Conservation (phyloP, 1,140 invertebrate species). For the Neodiprion virginianus region DNA sequence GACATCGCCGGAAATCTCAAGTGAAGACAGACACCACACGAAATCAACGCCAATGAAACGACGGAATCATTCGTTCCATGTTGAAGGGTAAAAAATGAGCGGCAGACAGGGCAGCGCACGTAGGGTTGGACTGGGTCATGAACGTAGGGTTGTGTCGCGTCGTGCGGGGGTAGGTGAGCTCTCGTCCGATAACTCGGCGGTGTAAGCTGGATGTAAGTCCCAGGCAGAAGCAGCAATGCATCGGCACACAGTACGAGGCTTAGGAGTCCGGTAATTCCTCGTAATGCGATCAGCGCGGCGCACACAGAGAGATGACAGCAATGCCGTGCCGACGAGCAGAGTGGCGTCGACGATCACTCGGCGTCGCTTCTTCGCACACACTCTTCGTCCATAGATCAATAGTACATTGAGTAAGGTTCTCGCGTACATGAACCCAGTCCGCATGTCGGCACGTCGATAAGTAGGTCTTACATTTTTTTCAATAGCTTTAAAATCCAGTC, state of each 20-base stretch:
- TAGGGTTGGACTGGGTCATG: not conserved
- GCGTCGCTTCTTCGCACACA: not conserved
- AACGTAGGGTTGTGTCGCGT: too few species aligned
- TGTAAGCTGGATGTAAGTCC: slow-evolving; percentile 48
- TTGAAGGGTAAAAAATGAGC: too few species aligned
- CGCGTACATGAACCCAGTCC: not conserved
- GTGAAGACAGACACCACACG: not conserved
- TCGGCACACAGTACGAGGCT: slow-evolving; percentile 40
- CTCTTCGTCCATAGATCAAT: not conserved
- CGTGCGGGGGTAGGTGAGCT: not conserved
- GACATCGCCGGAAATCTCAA: too few species aligned
- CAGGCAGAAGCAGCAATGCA: slow-evolving; percentile 32
- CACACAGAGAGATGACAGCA: not conserved
- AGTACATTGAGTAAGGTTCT: not conserved
- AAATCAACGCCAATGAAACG: not conserved
- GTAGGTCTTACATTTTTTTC: not conserved
- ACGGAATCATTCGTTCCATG: too few species aligned
- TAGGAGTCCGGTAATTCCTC: slow-evolving; percentile 54
- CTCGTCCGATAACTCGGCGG: not conserved
- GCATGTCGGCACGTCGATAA: not conserved
- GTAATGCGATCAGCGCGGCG: slow-evolving; percentile 57
- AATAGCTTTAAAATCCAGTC: too few species aligned
- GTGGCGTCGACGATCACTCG: not conserved
- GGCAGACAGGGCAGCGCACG: too few species aligned
- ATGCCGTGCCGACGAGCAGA: not conserved